phyloP scores from a whole-genome alignment of 1,140 invertebrate genomes.

The Ceratina australensis region DNA sequence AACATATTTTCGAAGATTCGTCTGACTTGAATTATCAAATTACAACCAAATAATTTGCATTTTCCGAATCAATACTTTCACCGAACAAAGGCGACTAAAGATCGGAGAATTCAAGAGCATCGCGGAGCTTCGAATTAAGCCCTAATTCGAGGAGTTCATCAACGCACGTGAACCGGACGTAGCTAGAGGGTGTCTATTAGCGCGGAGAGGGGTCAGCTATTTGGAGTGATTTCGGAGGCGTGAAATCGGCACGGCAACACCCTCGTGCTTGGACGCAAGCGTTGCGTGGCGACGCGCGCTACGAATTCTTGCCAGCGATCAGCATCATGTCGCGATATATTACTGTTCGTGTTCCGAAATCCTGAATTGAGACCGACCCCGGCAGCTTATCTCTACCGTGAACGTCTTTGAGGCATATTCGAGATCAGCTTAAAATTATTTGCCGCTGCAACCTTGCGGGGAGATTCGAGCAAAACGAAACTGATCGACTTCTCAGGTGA shows the following conservation, averaged over 20 bases:
- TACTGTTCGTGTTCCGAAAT: too few relatives aligned
- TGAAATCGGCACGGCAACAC: conserved; percentile 10
- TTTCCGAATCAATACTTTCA: too few relatives aligned
- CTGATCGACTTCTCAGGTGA: conserved; percentile 38
- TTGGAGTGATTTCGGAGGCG: conserved; percentile 7
- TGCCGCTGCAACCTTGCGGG: too few relatives aligned
- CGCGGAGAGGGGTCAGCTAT: neutral
- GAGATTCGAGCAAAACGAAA: neutral
- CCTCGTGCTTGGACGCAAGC: neutral
- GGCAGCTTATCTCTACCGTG: too few relatives aligned
- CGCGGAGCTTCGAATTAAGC: neutral
- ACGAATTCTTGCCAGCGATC: neutral
- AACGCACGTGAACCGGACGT: neutral
- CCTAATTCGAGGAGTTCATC: too few relatives aligned
- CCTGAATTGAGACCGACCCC: too few relatives aligned
- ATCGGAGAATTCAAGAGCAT: neutral
- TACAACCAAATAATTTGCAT: too few relatives aligned
- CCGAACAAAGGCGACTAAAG: too few relatives aligned
- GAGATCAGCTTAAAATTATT: neutral
- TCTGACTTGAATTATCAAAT: conserved; percentile 4
- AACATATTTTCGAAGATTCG: neutral
- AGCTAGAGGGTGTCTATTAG: neutral
- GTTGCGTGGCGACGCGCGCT: conserved; percentile 18
- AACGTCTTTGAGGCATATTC: too few relatives aligned
- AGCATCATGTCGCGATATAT: too few relatives aligned